phyloP scores from a whole-genome alignment of 2,113 vertebrate genomes.

The Dendrocopos noguchii region DNA sequence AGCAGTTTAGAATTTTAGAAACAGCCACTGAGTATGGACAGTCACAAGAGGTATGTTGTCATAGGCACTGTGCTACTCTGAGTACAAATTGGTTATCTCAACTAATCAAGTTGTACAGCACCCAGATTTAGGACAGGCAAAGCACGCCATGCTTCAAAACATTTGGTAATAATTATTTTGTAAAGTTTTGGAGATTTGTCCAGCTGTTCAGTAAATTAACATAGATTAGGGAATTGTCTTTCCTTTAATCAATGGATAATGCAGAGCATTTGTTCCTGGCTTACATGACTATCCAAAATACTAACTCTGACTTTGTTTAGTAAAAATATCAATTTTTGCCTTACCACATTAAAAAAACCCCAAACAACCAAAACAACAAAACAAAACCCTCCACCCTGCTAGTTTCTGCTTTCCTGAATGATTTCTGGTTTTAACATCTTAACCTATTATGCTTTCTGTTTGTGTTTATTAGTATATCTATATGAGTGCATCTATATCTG shows the following conservation, averaged over 20 bases:
- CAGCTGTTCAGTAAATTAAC: conserved; percentile 61
- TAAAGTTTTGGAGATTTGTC: conserved; percentile 47
- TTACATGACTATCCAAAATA: conserved; percentile 23
- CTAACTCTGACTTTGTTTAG: conserved; percentile 18
- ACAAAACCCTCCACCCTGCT: neutral
- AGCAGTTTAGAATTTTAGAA: conserved; percentile 54
- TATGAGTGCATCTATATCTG: neutral
- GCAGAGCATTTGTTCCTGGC: conserved; percentile 71
- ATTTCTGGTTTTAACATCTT: neutral
- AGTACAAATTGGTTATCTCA: conserved; percentile 42
- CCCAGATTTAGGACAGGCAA: conserved; percentile 5
- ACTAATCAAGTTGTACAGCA: conserved; percentile 9
- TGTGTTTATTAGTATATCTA: conserved; percentile 6
- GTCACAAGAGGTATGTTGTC: conserved; percentile 44
- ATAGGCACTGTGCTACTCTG: conserved; percentile 7
- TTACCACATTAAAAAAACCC: neutral
- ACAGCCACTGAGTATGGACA: conserved; percentile 8
- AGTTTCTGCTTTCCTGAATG: neutral
- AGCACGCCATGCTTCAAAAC: conserved; percentile 22
- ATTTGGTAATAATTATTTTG: conserved; percentile 77
- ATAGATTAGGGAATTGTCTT: conserved; percentile 61
- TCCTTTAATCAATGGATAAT: conserved; percentile 79
- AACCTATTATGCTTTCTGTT: neutral
- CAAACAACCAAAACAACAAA: too few species aligned
- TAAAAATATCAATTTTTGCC: neutral